A percentile compares a stretch with the other conserved stretches of the same genome.
These are phyloP conservation scores for Galerucella pusilla DNA, from an alignment of 2,888 invertebrate genomes.

Conservation along the genomic window DNA sequence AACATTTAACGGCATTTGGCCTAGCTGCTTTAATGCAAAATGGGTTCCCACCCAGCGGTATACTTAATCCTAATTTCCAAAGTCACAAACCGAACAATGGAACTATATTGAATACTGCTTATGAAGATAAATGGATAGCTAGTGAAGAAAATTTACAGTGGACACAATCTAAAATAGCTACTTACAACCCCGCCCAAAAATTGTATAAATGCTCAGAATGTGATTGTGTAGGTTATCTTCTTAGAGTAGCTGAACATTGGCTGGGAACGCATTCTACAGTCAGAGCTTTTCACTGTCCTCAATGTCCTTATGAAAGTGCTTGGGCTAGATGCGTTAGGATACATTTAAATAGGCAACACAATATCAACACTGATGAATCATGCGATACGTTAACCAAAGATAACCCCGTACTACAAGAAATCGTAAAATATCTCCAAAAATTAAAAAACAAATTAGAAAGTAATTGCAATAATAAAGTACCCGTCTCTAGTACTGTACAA, in stretches of 20 bases:
- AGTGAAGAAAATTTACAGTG: constrained; percentile 78
- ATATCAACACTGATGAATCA: constrained; percentile 71
- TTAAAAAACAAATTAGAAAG: constrained; percentile 73
- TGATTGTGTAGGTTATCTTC: constrained; percentile 80
- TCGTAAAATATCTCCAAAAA: constrained; percentile 76
- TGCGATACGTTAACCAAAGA: constrained; percentile 73
- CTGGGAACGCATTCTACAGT: constrained; percentile 78
- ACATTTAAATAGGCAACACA: constrained; percentile 80
- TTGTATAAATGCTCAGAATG: constrained; percentile 81
- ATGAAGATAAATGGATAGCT: constrained; percentile 72
- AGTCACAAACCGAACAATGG: constrained; percentile 62
- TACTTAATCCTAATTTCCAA: constrained; percentile 72
- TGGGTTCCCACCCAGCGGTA: constrained; percentile 75
- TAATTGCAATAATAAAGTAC: constrained; percentile 59
- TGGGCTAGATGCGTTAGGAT: constrained; percentile 81
- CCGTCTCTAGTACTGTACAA: constrained; percentile 46
- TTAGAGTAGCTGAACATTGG: constrained; percentile 82
- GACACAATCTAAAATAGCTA: constrained; percentile 84
- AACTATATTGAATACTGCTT: constrained; percentile 41
- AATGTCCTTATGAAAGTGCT: constrained; percentile 80
- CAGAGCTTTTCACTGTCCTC: constrained; percentile 73
- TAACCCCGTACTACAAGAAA: constrained; percentile 80
- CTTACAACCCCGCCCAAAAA: constrained; percentile 81
- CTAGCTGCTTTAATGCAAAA: constrained; percentile 82
- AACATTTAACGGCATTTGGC: constrained; percentile 79